Conservation (phyloP, 2,113 vertebrate genomes). For the Mesocricetus auratus region DNA sequence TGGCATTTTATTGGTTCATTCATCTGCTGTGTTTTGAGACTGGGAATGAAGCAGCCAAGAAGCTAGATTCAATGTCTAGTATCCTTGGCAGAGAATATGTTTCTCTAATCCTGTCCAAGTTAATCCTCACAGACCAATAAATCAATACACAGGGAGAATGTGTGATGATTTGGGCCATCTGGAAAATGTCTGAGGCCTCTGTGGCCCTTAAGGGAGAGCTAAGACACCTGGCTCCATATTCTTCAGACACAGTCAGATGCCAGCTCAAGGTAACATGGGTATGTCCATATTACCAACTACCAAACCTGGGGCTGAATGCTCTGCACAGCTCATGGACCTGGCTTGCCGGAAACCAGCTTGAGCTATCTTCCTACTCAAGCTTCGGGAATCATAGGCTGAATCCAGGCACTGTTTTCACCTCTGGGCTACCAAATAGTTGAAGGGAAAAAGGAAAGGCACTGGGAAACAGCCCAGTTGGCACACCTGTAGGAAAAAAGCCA, state of each 20-base stretch:
- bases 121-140: slow-evolving; percentile 65
- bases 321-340: not conserved
- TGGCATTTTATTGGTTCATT: slow-evolving; percentile 56
- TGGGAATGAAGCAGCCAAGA: slow-evolving; percentile 12
- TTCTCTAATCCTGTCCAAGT: slow-evolving; percentile 73
- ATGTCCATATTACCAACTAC: too few relatives aligned
- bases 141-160: slow-evolving; percentile 62
- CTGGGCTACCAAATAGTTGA: not conserved
- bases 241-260: not conserved
- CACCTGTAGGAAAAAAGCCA: not conserved
- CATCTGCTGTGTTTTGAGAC: slow-evolving; percentile 65
- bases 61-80: slow-evolving; percentile 8
- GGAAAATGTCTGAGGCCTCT: slow-evolving; percentile 44
- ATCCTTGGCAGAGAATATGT: slow-evolving; percentile 75
- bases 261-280: not conserved
- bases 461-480: not conserved
- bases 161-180: slow-evolving; percentile 69
- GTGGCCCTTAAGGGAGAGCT: not conserved
- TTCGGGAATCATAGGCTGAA: not conserved
- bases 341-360: not conserved
- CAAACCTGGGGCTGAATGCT: not conserved
- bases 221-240: not conserved
- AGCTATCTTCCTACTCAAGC: not conserved
- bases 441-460: not conserved
- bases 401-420: not conserved